Conservation (phyloP, 2,113 vertebrate species). For the Pristiophorus japonicus region DNA sequence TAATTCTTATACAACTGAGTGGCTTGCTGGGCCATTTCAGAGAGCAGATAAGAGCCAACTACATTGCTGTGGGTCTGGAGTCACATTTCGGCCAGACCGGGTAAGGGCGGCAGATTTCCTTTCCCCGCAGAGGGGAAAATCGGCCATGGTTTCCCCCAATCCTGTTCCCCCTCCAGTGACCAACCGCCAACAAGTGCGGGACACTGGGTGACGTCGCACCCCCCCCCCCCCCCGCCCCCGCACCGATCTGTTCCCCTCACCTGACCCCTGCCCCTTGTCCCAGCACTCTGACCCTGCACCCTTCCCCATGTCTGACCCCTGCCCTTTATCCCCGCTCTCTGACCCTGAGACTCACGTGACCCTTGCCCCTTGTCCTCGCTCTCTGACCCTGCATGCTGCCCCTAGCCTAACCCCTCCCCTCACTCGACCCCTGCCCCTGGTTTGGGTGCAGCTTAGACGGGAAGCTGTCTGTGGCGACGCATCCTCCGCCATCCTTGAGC, state of each 20-base stretch:
- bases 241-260: background rate
- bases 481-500: background rate
- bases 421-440: constrained; percentile 37
- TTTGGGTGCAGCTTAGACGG: background rate
- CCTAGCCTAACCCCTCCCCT: constrained; percentile 38
- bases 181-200: background rate
- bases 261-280: background rate
- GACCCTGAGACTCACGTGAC: too few relatives aligned
- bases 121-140: too few relatives aligned
- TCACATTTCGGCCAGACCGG: too few relatives aligned
- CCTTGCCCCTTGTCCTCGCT: too few relatives aligned
- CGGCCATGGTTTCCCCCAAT: background rate
- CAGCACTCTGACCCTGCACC: too few relatives aligned
- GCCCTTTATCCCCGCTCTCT: too few relatives aligned
- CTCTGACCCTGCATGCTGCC: background rate
- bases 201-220: background rate
- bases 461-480: background rate
- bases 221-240: too few relatives aligned
- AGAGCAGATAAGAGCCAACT: too few relatives aligned
- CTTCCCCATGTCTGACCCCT: background rate
- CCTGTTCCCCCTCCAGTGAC: background rate
- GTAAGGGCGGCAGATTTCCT: too few relatives aligned
- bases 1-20: too few relatives aligned
- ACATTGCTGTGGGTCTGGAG: too few relatives aligned
- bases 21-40: too few relatives aligned